Conservation (phyloP, 2,888 invertebrate species). For the Schizotus pectinicornis region DNA sequence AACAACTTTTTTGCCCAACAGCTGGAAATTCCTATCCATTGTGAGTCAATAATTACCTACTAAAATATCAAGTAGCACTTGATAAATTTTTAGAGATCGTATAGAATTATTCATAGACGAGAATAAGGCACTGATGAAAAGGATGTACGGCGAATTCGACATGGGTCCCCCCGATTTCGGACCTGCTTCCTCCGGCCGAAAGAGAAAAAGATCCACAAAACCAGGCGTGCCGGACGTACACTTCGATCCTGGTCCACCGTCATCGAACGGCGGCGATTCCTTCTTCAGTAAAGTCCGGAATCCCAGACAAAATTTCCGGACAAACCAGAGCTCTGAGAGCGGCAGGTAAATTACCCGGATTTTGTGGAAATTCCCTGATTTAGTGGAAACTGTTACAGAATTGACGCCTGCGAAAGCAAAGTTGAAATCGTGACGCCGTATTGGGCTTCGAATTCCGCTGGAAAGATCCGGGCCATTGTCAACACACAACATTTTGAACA, state of each 20-base stretch:
- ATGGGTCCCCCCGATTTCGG: conserved; percentile 59
- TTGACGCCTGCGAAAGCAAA: conserved; percentile 91
- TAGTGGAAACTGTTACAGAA: conserved; percentile 58
- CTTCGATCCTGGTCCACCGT: conserved; percentile 57
- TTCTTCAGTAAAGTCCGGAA: conserved; percentile 64
- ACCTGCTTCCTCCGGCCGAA: conserved; percentile 54
- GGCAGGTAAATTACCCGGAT: conserved; percentile 57
- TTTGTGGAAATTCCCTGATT: not conserved
- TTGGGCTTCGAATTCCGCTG: conserved; percentile 92
- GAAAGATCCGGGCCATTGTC: conserved; percentile 89
- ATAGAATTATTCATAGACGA: conserved; percentile 93
- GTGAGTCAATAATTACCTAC: conserved; percentile 64
- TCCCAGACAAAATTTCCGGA: conserved; percentile 62
- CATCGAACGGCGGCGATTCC: conserved; percentile 54
- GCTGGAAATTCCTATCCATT: conserved; percentile 90
- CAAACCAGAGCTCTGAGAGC: conserved; percentile 61
- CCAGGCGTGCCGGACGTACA: conserved; percentile 68
- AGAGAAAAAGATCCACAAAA: conserved; percentile 52
- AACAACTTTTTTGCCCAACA: conserved; percentile 90
- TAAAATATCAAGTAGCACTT: not conserved
- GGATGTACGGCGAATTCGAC: conserved; percentile 92
- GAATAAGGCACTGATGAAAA: conserved; percentile 90
- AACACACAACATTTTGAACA: conserved; percentile 95
- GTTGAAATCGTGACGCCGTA: conserved; percentile 93
- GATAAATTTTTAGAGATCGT: conserved; percentile 72